A percentile compares a stretch with the other conserved stretches of the same genome.
Evolutionary conservation across 2,113 vertebrate species (phyloP).

Genomic region (Oxyura jamaicensis): DNA sequence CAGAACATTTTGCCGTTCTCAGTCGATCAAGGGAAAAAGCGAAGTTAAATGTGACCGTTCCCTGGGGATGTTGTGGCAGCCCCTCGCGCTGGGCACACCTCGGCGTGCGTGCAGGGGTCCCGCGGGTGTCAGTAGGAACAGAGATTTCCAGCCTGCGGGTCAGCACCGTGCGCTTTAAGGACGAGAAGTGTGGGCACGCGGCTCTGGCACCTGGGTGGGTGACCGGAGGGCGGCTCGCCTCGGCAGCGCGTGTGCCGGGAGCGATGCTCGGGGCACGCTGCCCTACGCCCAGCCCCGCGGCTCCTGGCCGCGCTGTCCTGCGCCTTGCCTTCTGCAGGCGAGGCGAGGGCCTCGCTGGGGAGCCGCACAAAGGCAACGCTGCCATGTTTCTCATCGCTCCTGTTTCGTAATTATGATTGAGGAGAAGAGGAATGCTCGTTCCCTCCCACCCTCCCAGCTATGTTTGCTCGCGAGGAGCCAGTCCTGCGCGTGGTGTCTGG

Average conservation of each 20-base stretch:
- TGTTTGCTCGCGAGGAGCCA: not conserved
- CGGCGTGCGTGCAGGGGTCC: rapidly evolving
- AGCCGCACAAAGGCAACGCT: not conserved
- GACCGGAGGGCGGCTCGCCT: not conserved
- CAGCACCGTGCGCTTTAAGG: not conserved
- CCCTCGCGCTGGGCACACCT: not conserved
- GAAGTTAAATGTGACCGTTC: rapidly evolving
- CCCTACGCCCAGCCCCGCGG: not conserved
- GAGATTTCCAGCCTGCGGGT: not conserved
- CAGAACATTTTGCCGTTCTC: not conserved
- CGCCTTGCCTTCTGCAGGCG: too few relatives aligned
- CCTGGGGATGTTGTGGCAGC: not conserved
- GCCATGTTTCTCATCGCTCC: not conserved
- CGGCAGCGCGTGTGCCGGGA: too few relatives aligned
- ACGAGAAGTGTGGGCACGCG: rapidly evolving
- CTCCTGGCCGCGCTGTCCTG: too few relatives aligned
- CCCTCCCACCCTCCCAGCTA: conserved; percentile 4
- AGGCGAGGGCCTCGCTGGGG: not conserved
- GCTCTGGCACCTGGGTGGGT: rapidly evolving
- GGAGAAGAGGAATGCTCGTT: not conserved
- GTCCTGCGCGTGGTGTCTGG: conserved; percentile 4
- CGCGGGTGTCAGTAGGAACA: not conserved
- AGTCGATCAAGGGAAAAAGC: not conserved
- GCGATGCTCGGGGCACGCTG: not conserved
- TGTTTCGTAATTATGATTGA: not conserved